Percentiles rank a stretch among this genome's conserved stretches.
These are phyloP conservation scores for Eospalax fontanierii DNA, from an alignment of 2,797 vertebrate species.

Conservation along the genomic window DNA sequence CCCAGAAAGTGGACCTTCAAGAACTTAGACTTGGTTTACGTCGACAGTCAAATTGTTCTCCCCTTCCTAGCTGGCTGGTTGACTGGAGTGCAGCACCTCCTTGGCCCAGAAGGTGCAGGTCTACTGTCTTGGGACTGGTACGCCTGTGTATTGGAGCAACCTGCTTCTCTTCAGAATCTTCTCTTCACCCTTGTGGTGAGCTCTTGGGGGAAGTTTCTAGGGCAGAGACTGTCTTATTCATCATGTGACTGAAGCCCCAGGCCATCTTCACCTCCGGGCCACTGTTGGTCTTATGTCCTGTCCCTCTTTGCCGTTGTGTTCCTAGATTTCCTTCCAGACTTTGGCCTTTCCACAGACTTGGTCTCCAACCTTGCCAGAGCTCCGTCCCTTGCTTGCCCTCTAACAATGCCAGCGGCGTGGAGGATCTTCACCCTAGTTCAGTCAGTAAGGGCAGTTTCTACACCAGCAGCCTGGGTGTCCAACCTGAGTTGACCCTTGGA, in stretches of 20 bases:
- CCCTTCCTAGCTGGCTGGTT: neutral
- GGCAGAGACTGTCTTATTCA: neutral
- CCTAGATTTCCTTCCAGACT: neutral
- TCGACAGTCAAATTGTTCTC: neutral
- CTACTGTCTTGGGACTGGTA: neutral
- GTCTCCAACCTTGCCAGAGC: neutral
- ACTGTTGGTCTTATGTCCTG: too few relatives aligned
- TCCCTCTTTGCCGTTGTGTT: neutral
- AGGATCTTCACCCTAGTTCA: neutral
- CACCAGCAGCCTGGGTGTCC: neutral
- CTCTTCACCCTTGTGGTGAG: neutral
- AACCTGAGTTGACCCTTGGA: too few relatives aligned
- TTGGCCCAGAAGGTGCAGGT: neutral
- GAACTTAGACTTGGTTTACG: neutral
- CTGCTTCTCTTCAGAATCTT: neutral
- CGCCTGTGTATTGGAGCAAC: too few relatives aligned
- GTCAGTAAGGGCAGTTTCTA: neutral
- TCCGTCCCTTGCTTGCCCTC: neutral
- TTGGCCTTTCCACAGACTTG: neutral
- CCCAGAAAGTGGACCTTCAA: neutral
- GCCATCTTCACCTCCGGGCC: neutral
- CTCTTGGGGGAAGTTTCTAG: neutral
- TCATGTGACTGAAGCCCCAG: neutral
- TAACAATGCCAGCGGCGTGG: fast-evolving
- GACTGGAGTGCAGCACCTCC: neutral